phyloP scores from a whole-genome alignment of 1,140 invertebrate species.

The Steinernema khuongi region DNA sequence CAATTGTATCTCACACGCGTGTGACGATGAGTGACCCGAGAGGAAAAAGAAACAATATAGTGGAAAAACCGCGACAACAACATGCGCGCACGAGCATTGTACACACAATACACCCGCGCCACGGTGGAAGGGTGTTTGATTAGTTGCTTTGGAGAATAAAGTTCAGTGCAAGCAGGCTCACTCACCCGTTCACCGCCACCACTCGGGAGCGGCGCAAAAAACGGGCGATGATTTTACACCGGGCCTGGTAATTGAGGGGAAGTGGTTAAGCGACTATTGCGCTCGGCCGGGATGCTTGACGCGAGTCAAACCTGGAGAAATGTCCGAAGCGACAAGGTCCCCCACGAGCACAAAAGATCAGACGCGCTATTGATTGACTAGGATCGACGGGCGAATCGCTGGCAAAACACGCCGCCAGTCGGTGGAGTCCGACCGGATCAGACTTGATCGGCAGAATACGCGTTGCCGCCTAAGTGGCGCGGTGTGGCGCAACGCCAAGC shows the following conservation, averaged over 20 bases:
- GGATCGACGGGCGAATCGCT: background rate
- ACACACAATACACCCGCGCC: background rate
- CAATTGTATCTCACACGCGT: too few relatives aligned
- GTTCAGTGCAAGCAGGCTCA: background rate
- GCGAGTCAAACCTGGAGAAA: background rate
- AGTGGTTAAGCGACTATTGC: background rate
- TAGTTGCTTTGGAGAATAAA: constrained; percentile 1
- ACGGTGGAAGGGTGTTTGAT: background rate
- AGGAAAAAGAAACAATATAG: too few relatives aligned
- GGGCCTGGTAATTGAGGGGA: constrained; percentile 4
- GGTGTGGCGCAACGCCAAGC: too few relatives aligned
- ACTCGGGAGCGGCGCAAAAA: background rate
- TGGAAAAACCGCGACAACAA: too few relatives aligned
- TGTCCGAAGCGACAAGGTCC: background rate
- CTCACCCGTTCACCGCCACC: background rate
- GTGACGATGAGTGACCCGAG: too few relatives aligned
- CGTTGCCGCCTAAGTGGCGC: too few relatives aligned
- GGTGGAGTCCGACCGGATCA: background rate
- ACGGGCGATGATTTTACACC: constrained; percentile 8
- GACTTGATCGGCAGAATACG: constrained; percentile 12
- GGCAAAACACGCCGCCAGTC: background rate
- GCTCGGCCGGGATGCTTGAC: background rate
- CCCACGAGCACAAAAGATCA: background rate
- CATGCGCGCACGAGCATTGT: background rate
- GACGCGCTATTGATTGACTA: constrained; percentile 8